phyloP scores from a whole-genome alignment of 2,113 vertebrate species.

The Coptodon rendalli region DNA sequence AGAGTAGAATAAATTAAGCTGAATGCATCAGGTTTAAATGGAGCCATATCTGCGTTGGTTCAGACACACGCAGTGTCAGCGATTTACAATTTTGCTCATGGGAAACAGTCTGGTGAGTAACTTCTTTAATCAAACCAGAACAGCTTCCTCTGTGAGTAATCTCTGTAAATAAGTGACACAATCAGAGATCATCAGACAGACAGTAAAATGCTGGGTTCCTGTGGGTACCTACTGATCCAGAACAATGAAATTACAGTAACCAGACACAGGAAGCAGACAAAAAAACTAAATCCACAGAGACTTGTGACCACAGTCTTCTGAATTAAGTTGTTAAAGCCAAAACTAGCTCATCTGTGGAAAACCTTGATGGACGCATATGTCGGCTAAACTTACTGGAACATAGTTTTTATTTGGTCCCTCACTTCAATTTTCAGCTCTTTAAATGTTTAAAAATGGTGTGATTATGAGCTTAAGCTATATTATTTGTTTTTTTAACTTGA shows the following conservation, averaged over 20 bases:
- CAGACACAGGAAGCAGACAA: neutral
- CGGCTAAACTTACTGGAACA: neutral
- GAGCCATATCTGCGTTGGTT: neutral
- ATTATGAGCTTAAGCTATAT: neutral
- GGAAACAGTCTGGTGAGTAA: neutral
- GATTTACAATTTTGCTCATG: neutral
- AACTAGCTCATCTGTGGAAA: neutral
- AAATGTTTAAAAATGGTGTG: rapidly evolving
- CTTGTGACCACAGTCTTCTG: neutral
- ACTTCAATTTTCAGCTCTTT: neutral
- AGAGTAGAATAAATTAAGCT: neutral
- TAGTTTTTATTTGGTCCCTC: neutral
- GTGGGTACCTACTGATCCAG: neutral
- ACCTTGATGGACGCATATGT: neutral
- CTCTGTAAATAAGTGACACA: neutral
- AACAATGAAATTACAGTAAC: neutral
- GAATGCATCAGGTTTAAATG: neutral
- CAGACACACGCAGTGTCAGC: neutral
- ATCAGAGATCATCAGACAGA: neutral
- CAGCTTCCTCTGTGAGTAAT: neutral
- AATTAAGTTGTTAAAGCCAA: neutral
- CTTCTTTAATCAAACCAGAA: neutral
- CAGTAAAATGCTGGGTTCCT: neutral
- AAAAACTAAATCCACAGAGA: neutral
- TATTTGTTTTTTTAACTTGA: neutral